Percentiles rank a stretch among this genome's conserved stretches.
These are phyloP conservation scores for Hapalemur alaotrensis DNA, from an alignment of 2,797 vertebrate genomes.

Conservation along the genomic window DNA sequence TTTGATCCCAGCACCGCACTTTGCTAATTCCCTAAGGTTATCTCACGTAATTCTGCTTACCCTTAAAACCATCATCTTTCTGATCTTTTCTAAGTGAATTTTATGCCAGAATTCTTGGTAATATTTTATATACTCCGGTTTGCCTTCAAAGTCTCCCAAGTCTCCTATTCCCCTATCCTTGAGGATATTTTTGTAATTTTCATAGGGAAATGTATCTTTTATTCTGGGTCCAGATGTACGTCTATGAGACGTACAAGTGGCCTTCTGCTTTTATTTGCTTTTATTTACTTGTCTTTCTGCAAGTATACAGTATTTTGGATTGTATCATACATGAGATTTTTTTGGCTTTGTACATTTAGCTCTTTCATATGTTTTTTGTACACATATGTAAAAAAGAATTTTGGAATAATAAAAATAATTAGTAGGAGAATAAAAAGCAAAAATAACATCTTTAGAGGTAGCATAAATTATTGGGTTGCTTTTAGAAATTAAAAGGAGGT, in stretches of 20 bases:
- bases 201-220: not conserved
- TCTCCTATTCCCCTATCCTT: not conserved
- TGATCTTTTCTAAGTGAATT: not conserved
- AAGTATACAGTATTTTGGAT: not conserved
- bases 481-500: slow-evolving; percentile 13
- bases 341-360: not conserved
- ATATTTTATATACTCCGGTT: not conserved
- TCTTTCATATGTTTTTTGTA: not conserved
- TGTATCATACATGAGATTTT: not conserved
- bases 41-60: not conserved
- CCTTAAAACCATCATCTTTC: not conserved
- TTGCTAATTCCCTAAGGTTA: not conserved
- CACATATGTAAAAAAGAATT: not conserved
- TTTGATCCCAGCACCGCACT: not conserved
- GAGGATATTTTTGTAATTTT: not conserved
- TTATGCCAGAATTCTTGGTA: not conserved
- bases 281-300: not conserved
- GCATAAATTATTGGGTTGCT: not conserved
- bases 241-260: no score
- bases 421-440: not conserved
- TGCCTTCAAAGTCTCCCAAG: not conserved
- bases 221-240: not conserved
- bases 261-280: no score
- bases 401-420: not conserved
- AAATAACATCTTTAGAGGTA: not conserved